Evolutionary conservation across 2,888 invertebrate genomes (phyloP).

Genomic region (Altica lythri): DNA sequence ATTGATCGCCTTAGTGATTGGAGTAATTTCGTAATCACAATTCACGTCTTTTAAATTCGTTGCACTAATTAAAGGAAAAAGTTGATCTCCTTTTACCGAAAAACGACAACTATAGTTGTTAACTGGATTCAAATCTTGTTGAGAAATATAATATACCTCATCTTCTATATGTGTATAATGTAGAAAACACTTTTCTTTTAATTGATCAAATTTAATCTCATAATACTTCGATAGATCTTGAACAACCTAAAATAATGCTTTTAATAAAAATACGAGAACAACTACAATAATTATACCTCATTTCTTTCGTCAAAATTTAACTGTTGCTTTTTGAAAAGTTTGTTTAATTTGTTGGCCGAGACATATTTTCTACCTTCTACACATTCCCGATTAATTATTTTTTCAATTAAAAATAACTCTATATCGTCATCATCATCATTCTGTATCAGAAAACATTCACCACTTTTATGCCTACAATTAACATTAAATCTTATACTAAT

Average conservation of each 20-base stretch:
- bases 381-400: too few species aligned
- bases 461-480: too few species aligned
- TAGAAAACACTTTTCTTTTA: constrained; percentile 27
- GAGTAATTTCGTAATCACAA: constrained; percentile 21
- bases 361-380: constrained; percentile 36
- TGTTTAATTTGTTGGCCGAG: constrained; percentile 33
- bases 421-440: too few species aligned
- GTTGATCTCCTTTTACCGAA: constrained; percentile 19
- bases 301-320: constrained; percentile 35
- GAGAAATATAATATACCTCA: constrained; percentile 13
- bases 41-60: neutral
- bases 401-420: too few species aligned
- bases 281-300: constrained; percentile 35
- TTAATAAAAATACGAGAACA: constrained; percentile 1
- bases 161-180: constrained; percentile 17
- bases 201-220: constrained; percentile 19
- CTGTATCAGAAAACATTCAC: too few species aligned
- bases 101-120: constrained; percentile 29
- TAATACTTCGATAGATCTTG: constrained; percentile 28
- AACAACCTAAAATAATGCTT: constrained; percentile 28
- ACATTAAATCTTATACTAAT: too few species aligned
- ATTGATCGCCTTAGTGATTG: constrained; percentile 11
- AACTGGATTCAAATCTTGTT: constrained; percentile 18
- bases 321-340: constrained; percentile 22
- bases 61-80: constrained; percentile 22